Percentiles rank a stretch among this genome's conserved stretches.
Evolutionary conservation across 2,888 invertebrate species (phyloP).

Genomic region (Villa cingulata): DNA sequence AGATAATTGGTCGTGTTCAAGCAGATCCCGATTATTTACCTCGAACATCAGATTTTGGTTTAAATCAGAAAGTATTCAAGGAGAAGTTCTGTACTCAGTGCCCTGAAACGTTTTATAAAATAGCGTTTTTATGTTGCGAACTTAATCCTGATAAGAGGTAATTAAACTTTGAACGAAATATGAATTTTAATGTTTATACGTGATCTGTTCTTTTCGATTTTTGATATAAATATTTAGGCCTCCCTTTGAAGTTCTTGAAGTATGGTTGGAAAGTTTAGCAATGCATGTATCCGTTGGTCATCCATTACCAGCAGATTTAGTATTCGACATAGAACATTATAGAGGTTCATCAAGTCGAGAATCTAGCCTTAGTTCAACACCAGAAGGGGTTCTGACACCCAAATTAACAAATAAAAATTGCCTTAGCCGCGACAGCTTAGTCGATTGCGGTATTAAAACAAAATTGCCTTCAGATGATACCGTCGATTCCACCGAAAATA

Average conservation of each 20-base stretch:
- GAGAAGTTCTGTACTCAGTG: constrained; percentile 73
- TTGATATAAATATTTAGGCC: constrained; percentile 45
- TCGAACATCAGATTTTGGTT: constrained; percentile 79
- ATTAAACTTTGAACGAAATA: too few relatives aligned
- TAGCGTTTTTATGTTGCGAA: constrained; percentile 83
- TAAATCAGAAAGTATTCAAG: constrained; percentile 72
- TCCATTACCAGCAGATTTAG: constrained; percentile 49
- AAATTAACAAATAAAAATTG: constrained; percentile 20
- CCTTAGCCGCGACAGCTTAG: constrained; percentile 31
- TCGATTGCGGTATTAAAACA: constrained; percentile 14
- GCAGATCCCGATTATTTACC: constrained; percentile 92
- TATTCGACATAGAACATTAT: constrained; percentile 64
- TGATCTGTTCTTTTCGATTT: not conserved
- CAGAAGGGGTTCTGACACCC: constrained; percentile 32
- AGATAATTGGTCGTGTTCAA: constrained; percentile 88
- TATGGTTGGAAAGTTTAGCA: constrained; percentile 72
- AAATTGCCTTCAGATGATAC: not conserved
- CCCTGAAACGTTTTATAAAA: constrained; percentile 74
- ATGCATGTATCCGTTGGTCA: constrained; percentile 54
- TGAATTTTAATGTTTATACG: not conserved
- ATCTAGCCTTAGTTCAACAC: constrained; percentile 30
- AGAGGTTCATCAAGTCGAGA: constrained; percentile 36
- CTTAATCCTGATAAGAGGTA: constrained; percentile 79
- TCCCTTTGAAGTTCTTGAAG: constrained; percentile 75
- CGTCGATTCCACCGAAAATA: not conserved